Base-by-base conservation (phyloP, 2,888 invertebrate genomes). In the Dryocosmus kuriphilus region DNA sequence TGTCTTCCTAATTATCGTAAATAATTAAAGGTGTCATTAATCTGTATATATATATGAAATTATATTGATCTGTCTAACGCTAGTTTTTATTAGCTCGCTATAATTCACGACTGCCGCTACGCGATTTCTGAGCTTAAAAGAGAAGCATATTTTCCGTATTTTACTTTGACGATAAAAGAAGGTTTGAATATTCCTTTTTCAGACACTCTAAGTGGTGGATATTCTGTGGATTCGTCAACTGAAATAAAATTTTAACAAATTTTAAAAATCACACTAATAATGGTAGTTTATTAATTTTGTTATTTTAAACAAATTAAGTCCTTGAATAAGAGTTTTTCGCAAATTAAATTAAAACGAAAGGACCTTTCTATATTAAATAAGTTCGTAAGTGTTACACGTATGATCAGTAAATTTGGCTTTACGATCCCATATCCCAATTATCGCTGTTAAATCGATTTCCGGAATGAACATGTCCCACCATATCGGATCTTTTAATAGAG, bases 61-160 rank as follows among this genome's bases (percentile, higher is more conserved):
- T 71, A 51, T 51, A 71, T 71, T 30, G 71, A 71, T 71, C 46
- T 27, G 19, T 19, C 30, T 11, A 30, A n/a, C 2, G n/a, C 4
- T 71, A 51, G 30, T 51, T 71, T 71, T 71, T 71, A 71, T 71
- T 51, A 71, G 71, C n/a, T 27, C 30, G n/a, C 30, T 51, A 51
- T 71, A 71, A 71, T 71, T 71, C 71, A 71, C 51, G 71, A 51
- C 46, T 9, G 71, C 27, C 51, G 71, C 71, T 71, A 71, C 46
- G 9, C 71, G 51, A 71, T 71, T 71, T 71, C 71, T 71, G 51
- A 46, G 30, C 51, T 71, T n/a, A 19, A 71, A 71, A 6, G 71
- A 71, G n/a, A 30, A 51, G 30, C 22, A n/a, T 22, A 71, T 46
- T 51, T 46, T 30, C 19, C 51, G 27, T 51, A 71, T 32, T 71